Evolutionary conservation across 2,797 vertebrate genomes (phyloP), one percentile per base, ranked within the genome.

Genomic region (Kryptolebias ocellatus): DNA sequence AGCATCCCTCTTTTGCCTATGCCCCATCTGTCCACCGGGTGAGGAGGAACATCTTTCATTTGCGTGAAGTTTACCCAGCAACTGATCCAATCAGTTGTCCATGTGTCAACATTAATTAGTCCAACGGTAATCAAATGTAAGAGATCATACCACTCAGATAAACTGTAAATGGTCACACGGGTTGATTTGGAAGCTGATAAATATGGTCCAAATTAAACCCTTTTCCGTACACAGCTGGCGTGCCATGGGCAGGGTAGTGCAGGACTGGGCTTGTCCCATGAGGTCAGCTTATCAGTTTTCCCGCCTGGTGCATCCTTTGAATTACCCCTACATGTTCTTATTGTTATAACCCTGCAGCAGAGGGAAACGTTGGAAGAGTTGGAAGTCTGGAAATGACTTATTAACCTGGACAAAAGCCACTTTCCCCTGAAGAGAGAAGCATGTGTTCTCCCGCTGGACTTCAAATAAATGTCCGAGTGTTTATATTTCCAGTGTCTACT

Each of bases 351-450:
- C 1, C 70, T 56, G 11, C 42, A 62, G 55, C 3, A 12, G 28
- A 62, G 70, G 53, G 72, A 86, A 60, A 28, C 18, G 52, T 50
- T 71, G 51, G 54, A 79, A 57, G 65, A 71, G 55, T 73, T 76
- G 47, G 65, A 80, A 72, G 73, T 67, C 64, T 86, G 80, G 77
- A 89, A 72, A 63, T 70, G 66, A 77, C 75, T 72, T 80, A 80
- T 84, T 86, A 76, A 83, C 70, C 71, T 82, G 79, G 83, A 79
- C 55, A 53, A 59, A 63, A 15, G 78, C 76, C 83, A 83, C 67
- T 68, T 86, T 86, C 75, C 81, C 70, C 49, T 65, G 62, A 88
- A 47, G 76, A 80, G 66, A 82, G 85, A 85, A 85, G 63, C 84
- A 84, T 65, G 56, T 84, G 78, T 64, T 63, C 31, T 72, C 83